Base-by-base conservation (phyloP, 1,140 invertebrate species). In the Zaprionus ghesquierei region DNA sequence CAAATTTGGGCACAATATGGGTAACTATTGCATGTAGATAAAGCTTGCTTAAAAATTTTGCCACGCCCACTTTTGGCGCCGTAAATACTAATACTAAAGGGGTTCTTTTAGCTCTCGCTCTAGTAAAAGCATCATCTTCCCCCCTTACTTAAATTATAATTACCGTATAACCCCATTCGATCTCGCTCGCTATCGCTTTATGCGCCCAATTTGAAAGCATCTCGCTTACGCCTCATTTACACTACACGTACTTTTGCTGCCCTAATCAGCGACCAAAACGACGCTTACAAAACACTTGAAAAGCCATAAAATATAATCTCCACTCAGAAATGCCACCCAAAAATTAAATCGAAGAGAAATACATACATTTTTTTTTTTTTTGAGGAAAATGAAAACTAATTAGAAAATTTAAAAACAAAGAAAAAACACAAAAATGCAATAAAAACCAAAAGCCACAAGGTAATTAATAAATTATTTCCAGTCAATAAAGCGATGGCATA, bases 401-500 rank as follows among this genome's bases (percentile, higher is more conserved):
- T 77, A 62, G 63, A 72, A 79, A 79, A 68, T 77, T 69, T 15
- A 53, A 59, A 59, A 59, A 51, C 41, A 58, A 58, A 53, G 44
- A 15, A 12, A n/a, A 23, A 53, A 41, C 9, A 54, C 59, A 58
- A 69, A 62, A 69, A 56, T 46, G 33, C 65, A 41, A 71, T 73
- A 68, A 68, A 68, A 68, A 62, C 38, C 22, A 59, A 72, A 69
- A 77, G 63, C 63, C 81, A 80, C 55, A 66, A 58, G 66, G 70
- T 80, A 84, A 86, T 86, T 86, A 86, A 86, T 86, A 86, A 86
- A 86, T 86, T 86, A 86, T 87, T 86, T 86, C 75, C 81, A 86
- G 81, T 87, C 81, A 86, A 86, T 87, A 86, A 86, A 79, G 70
- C 75, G 41, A 58, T 53, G 59, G 62, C 50, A 13, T 55, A 25